phyloP scores from a whole-genome alignment of 2,797 vertebrate species.

The Dermochelys coriacea region DNA sequence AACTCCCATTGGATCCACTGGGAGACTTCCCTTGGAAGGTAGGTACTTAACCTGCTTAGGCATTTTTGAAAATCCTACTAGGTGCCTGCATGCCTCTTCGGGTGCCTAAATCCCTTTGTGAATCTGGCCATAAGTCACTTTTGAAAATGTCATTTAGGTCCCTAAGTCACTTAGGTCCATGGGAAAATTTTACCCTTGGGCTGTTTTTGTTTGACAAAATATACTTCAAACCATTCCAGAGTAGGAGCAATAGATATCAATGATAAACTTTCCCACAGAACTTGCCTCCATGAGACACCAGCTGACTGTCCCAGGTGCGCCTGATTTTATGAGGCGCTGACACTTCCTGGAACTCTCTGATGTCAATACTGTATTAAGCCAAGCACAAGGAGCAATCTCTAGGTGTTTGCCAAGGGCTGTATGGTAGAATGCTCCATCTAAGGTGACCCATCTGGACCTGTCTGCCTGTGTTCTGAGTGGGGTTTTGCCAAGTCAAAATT shows the following conservation, averaged over 20 bases:
- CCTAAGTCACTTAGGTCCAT: background rate
- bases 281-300: background rate
- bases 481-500: background rate
- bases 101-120: background rate
- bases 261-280: background rate
- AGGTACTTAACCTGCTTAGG: background rate
- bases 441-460: background rate
- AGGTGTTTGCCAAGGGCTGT: background rate
- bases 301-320: background rate
- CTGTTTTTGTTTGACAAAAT: background rate
- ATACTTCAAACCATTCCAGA: background rate
- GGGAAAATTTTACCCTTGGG: background rate
- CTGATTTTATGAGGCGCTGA: background rate
- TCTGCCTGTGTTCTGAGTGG: background rate
- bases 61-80: background rate
- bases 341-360: background rate
- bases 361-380: background rate
- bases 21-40: background rate
- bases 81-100: background rate
- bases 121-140: background rate
- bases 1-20: no score
- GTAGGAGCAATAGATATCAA: background rate
- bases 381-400: background rate
- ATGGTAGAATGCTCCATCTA: background rate
- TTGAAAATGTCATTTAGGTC: background rate